Conservation (phyloP, 1,140 invertebrate species). For the Steinernema feltiae region DNA sequence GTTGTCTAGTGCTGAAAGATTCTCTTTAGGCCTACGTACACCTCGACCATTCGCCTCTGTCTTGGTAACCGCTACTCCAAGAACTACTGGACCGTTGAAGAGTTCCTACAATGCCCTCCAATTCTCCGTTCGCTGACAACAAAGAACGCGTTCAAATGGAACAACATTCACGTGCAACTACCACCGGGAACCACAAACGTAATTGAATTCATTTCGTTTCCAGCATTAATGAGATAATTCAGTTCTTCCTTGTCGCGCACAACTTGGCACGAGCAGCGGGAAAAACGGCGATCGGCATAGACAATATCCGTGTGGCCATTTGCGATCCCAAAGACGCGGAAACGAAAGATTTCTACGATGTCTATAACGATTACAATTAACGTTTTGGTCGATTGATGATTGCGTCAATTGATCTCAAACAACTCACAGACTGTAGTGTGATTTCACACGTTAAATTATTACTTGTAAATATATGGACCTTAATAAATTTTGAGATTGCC, state of each 20-base stretch:
- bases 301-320: slow-evolving; percentile 56
- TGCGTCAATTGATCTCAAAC: not conserved
- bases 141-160: slow-evolving; percentile 57
- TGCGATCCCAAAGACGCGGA: slow-evolving; percentile 36
- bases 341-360: not conserved
- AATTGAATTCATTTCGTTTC: not conserved
- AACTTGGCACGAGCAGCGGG: slow-evolving; percentile 48
- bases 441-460: not conserved
- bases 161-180: slow-evolving; percentile 54
- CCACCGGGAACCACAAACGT: slow-evolving; percentile 55
- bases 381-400: not conserved
- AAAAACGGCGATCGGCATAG: slow-evolving; percentile 52
- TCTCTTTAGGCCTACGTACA: slow-evolving; percentile 45
- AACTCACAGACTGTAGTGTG: not conserved
- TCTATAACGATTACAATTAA: not conserved
- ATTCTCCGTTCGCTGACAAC: slow-evolving; percentile 54
- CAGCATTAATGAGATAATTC: slow-evolving; percentile 19
- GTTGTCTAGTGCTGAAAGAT: too few relatives aligned
- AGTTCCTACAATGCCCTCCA: slow-evolving; percentile 55
- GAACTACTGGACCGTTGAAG: slow-evolving; percentile 47
- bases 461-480: not conserved
- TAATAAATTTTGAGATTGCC: too few relatives aligned
- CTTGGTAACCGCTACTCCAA: slow-evolving; percentile 48
- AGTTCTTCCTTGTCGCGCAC: slow-evolving; percentile 56
- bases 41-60: slow-evolving; percentile 54